These are phyloP conservation scores for Ganaspis brasiliensis DNA, from an alignment of 2,888 invertebrate species.

Conservation along the genomic window DNA sequence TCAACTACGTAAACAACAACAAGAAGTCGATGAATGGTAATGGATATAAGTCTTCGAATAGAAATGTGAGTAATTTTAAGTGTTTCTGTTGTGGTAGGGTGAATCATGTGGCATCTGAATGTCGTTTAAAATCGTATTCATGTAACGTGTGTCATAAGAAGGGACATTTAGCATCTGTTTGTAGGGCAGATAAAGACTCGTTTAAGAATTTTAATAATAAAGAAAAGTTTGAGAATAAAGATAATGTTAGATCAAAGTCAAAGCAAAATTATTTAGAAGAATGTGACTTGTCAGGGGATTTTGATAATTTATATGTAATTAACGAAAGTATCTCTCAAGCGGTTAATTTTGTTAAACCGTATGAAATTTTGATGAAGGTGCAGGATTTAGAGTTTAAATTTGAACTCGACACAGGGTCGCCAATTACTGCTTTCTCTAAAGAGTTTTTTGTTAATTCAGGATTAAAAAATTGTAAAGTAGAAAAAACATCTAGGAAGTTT, in stretches of 20 bases:
- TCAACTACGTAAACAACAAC: conserved; percentile 17
- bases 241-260: too few species aligned
- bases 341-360: conserved; percentile 48
- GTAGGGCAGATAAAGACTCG: not conserved
- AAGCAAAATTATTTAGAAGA: conserved; percentile 33
- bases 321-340: not conserved
- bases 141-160: conserved; percentile 19
- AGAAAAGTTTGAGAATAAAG: too few species aligned
- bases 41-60: too few species aligned
- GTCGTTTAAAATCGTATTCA: conserved; percentile 8
- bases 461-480: too few species aligned
- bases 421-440: conserved; percentile 53
- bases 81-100: conserved; percentile 11
- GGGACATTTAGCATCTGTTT: conserved; percentile 33
- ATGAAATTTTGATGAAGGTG: conserved; percentile 23
- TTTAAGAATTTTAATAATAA: too few species aligned
- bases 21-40: not conserved
- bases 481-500: conserved; percentile 37
- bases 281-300: not conserved
- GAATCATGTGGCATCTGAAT: conserved; percentile 4
- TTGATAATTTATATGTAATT: conserved; percentile 46
- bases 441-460: conserved; percentile 29
- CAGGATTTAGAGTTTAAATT: conserved; percentile 36
- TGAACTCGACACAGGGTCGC: conserved; percentile 52
- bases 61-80: not conserved